A percentile compares a stretch with the other conserved stretches of the same genome.
These are phyloP conservation scores for Helicoverpa assulta DNA, from an alignment of 2,888 invertebrate genomes.

Conservation along the genomic window DNA sequence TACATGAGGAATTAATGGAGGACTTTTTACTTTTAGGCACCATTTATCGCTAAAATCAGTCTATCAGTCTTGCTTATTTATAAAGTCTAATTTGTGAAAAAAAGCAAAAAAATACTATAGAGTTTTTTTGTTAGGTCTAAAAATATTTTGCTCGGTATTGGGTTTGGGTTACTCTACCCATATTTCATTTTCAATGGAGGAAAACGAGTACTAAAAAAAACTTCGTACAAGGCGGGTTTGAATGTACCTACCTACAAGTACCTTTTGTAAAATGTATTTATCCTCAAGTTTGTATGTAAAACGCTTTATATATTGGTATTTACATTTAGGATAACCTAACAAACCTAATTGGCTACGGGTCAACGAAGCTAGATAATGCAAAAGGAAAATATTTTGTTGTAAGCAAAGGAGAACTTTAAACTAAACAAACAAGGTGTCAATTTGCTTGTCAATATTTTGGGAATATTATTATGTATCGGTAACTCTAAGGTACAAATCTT, in stretches of 20 bases:
- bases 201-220: not conserved
- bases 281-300: slow-evolving; percentile 2
- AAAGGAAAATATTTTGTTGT: not conserved
- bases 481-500: not conserved
- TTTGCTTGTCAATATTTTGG: not conserved
- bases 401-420: not conserved
- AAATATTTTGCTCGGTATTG: not conserved
- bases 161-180: not conserved
- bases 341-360: slow-evolving; percentile 1
- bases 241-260: not conserved
- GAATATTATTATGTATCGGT: no score
- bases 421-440: not conserved
- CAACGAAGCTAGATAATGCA: not conserved
- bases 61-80: no score
- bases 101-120: no score
- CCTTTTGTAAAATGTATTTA: slow-evolving; percentile 1
- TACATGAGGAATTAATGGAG: no score
- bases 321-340: slow-evolving; percentile 2
- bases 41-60: no score
- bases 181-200: not conserved
- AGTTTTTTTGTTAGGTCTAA: no score
- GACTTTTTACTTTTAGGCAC: no score
- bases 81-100: no score
- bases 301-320: not conserved
- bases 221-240: not conserved